Evolutionary conservation across 2,797 vertebrate genomes (phyloP).

Genomic region (Eleutherodactylus coqui): DNA sequence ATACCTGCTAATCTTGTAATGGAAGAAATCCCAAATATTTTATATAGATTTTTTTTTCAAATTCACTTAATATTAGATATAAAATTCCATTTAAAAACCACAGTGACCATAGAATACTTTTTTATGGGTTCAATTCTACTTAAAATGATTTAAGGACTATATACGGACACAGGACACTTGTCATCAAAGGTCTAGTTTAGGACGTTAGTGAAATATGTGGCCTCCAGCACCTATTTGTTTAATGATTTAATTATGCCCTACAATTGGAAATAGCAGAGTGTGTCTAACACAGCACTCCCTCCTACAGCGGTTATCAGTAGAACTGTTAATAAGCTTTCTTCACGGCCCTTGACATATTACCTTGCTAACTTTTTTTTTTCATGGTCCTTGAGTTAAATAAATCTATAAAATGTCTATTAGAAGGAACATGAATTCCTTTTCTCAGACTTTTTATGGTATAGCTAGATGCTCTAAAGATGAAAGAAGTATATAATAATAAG

Average conservation of each 20-base stretch:
- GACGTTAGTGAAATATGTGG: constrained; percentile 52
- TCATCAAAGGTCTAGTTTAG: constrained; percentile 59
- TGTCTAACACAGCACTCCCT: constrained; percentile 61
- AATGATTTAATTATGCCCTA: constrained; percentile 60
- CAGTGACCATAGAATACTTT: constrained; percentile 56
- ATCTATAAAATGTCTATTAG: constrained; percentile 50
- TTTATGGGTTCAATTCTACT: constrained; percentile 52
- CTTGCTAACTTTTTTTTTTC: constrained; percentile 60
- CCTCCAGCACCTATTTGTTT: constrained; percentile 62
- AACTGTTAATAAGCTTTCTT: constrained; percentile 61
- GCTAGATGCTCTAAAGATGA: not conserved
- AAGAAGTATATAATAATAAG: not conserved
- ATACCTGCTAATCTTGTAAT: constrained; percentile 9
- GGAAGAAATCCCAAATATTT: constrained; percentile 40
- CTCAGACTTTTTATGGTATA: constrained; percentile 8
- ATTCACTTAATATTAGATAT: constrained; percentile 42
- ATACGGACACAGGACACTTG: constrained; percentile 56
- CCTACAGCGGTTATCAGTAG: constrained; percentile 58
- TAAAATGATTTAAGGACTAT: constrained; percentile 56
- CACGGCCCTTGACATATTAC: constrained; percentile 62
- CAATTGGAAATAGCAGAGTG: constrained; percentile 60
- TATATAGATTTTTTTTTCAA: constrained; percentile 29
- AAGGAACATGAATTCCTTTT: constrained; percentile 31
- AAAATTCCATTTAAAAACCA: constrained; percentile 53
- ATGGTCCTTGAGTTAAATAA: constrained; percentile 57